phyloP scores from a whole-genome alignment of 2,113 vertebrate species.

The Mormyrus iriodes region DNA sequence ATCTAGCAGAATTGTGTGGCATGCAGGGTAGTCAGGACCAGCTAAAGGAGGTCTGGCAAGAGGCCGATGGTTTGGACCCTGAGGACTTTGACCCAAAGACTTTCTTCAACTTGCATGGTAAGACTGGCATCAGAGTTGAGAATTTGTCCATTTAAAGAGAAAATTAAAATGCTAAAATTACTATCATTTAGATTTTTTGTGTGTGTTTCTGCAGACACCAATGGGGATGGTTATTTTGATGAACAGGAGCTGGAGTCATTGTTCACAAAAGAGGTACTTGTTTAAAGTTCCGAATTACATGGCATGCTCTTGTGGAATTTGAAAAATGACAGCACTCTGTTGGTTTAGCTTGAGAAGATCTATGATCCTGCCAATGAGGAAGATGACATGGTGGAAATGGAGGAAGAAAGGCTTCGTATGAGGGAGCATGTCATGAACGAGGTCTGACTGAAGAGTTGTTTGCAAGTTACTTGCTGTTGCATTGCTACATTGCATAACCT shows the following conservation, averaged over 20 bases:
- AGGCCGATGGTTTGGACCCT: conserved; percentile 83
- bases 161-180: too few species aligned
- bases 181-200: not conserved
- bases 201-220: conserved; percentile 68
- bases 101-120: conserved; percentile 93
- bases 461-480: not conserved
- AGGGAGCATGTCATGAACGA: conserved; percentile 90
- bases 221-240: conserved; percentile 82
- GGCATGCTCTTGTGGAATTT: not conserved
- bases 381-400: conserved; percentile 91
- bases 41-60: conserved; percentile 90
- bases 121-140: conserved; percentile 26
- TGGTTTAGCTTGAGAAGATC: conserved; percentile 78
- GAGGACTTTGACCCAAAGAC: conserved; percentile 87
- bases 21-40: conserved; percentile 88
- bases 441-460: conserved; percentile 49
- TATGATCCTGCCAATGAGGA: conserved; percentile 82
- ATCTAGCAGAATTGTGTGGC: conserved; percentile 16
- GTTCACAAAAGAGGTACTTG: conserved; percentile 85
- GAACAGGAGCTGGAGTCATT: conserved; percentile 89
- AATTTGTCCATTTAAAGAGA: not conserved
- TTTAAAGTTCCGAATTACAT: not conserved
- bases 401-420: conserved; percentile 87
- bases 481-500: not conserved
- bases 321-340: not conserved